Evolutionary conservation across 2,888 invertebrate genomes (phyloP).

Genomic region (Oscheius sp.): DNA sequence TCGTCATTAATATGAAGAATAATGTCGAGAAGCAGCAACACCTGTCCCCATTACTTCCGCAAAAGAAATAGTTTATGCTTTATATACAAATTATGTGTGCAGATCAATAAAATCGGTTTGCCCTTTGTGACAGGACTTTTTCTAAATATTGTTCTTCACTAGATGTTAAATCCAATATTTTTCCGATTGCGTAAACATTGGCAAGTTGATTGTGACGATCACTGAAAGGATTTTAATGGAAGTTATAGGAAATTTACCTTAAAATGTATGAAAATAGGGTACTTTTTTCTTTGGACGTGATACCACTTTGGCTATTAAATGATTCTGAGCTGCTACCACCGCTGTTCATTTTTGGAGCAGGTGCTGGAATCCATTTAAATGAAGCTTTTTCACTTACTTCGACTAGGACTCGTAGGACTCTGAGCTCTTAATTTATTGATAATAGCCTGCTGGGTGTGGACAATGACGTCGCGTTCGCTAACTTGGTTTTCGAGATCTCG

Average conservation of each 20-base stretch:
- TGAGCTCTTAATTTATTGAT: slow-evolving; percentile 55
- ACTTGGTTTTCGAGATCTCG: slow-evolving; percentile 56
- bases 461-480: slow-evolving; percentile 58
- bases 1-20: slow-evolving; percentile 3
- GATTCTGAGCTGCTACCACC: slow-evolving; percentile 54
- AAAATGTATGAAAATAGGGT: slow-evolving; percentile 43
- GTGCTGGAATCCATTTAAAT: neutral
- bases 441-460: slow-evolving; percentile 59
- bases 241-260: slow-evolving; percentile 34
- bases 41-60: slow-evolving; percentile 2
- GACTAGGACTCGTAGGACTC: slow-evolving; percentile 20
- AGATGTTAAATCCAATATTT: slow-evolving; percentile 45
- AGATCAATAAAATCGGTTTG: slow-evolving; percentile 25
- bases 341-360: slow-evolving; percentile 34
- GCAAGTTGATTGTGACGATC: slow-evolving; percentile 53
- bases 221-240: slow-evolving; percentile 23
- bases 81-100: slow-evolving; percentile 16
- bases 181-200: slow-evolving; percentile 54
- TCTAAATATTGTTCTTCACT: slow-evolving; percentile 51
- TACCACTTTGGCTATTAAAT: slow-evolving; percentile 38
- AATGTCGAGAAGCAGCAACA: slow-evolving; percentile 1
- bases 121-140: slow-evolving; percentile 39
- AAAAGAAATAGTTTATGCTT: slow-evolving; percentile 6
- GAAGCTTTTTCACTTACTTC: slow-evolving; percentile 8
- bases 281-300: slow-evolving; percentile 18